Base-by-base conservation (phyloP, 1,140 invertebrate species). In the Andricus grossulariae region DNA sequence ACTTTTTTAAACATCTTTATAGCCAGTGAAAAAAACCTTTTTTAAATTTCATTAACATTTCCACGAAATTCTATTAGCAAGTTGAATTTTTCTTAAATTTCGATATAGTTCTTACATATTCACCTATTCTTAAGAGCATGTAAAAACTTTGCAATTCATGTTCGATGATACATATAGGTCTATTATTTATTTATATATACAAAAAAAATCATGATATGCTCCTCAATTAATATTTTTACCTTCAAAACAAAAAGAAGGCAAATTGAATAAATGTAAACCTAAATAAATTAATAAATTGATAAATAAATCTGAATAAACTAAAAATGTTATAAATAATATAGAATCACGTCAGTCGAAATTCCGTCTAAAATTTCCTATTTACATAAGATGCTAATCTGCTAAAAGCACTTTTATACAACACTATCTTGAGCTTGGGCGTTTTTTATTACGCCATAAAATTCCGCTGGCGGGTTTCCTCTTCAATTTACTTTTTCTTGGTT, bases 371-470 rank as follows among this genome's bases (percentile, higher is more conserved):
- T 66, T n/a, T 66, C 57, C 25, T 66, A 66, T 66, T 66, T 66
- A 66, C 60, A 66, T 15, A 66, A 39, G 60, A 66, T 21, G 60
- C 60, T 66, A 66, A 66, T 66, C 60, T 66, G n/a, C 60, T 66
- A 66, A 66, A 66, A 66, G 60, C 60, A 16, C 15, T 45, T 66
- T 66, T 66, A 66, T 45, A 66, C 60, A 45, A 66, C 16, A 32
- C 15, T 32, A 66, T 16, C 25, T 66, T 66, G 60, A 66, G 60
- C 25, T 66, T 66, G 15, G 60, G 21, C 25, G 25, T 13, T 32
- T 66, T 66, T 39, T 66, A 66, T 66, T 39, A 32, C 60, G 60
- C 32, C 60, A 66, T 66, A 15, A 60, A 60, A 60, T 60, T 60
- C 13, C 57, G 25, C 55, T 32, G 25, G 25, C 21, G 55, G 19